Percentiles rank a stretch among this genome's conserved stretches.
These are phyloP conservation scores for Synanthedon formicaeformis DNA, from an alignment of 2,888 invertebrate species.

Conservation along the genomic window DNA sequence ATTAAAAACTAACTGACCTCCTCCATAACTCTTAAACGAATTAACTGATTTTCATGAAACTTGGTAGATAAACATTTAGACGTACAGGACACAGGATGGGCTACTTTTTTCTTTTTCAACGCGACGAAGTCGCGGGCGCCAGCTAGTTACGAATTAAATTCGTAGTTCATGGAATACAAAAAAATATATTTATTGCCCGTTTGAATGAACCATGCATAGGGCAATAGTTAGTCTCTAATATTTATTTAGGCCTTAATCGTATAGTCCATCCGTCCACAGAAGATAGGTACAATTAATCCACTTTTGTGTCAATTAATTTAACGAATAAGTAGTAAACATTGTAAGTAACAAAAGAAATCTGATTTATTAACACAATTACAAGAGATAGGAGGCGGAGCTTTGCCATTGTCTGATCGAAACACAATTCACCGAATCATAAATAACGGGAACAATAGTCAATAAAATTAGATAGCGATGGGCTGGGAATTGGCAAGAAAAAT, in stretches of 20 bases:
- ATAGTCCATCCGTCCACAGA: too few relatives aligned
- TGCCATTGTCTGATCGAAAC: constrained; percentile 56
- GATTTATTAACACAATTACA: constrained; percentile 58
- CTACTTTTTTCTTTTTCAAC: too few relatives aligned
- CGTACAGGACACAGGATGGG: too few relatives aligned
- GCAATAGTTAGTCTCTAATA: too few relatives aligned
- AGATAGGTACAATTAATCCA: background rate
- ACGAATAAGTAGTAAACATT: background rate
- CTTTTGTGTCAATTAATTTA: background rate
- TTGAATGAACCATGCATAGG: background rate
- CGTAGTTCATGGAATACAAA: background rate
- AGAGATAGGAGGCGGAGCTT: constrained; percentile 36
- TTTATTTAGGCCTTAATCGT: too few relatives aligned
- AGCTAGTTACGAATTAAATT: too few relatives aligned
- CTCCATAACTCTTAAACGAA: too few relatives aligned
- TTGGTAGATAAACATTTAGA: too few relatives aligned
- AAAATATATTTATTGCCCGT: background rate
- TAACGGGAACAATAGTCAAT: constrained; percentile 62
- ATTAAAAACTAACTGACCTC: background rate
- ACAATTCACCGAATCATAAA: constrained; percentile 60
- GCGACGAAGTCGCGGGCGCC: too few relatives aligned
- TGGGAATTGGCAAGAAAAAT: constrained; percentile 43
- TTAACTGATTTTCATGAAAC: too few relatives aligned
- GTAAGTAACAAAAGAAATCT: constrained; percentile 35
- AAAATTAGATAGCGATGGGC: constrained; percentile 53